phyloP scores from a whole-genome alignment of 2,797 vertebrate species.

The Pelochelys cantorii region DNA sequence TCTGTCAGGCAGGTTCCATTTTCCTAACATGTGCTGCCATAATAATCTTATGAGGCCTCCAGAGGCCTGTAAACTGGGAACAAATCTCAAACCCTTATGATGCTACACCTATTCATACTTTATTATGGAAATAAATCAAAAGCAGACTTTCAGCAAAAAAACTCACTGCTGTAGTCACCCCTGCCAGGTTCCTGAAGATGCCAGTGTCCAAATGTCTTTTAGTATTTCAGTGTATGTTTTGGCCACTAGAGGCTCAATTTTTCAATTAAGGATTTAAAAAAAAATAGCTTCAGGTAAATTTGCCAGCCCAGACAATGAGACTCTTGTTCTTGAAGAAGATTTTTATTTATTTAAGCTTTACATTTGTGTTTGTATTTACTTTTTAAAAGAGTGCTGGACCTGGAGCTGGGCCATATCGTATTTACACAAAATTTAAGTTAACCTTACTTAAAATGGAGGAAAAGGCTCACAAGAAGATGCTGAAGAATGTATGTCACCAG shows the following conservation, averaged over 20 bases:
- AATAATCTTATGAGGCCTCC: conserved; percentile 64
- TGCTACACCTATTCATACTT: conserved; percentile 58
- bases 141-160: conserved; percentile 40
- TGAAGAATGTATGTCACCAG: not conserved
- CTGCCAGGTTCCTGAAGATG: conserved; percentile 48
- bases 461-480: conserved; percentile 30
- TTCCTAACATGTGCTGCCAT: conserved; percentile 58
- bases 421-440: conserved; percentile 34
- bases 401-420: conserved; percentile 16
- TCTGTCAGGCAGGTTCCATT: conserved; percentile 55
- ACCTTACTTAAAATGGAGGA: conserved; percentile 38
- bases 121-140: conserved; percentile 75
- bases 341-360: conserved; percentile 69
- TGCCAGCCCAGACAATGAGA: conserved; percentile 64
- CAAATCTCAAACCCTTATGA: conserved; percentile 64
- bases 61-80: conserved; percentile 61
- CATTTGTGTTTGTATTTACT: conserved; percentile 63
- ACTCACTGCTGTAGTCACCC: conserved; percentile 7
- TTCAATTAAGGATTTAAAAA: conserved; percentile 74
- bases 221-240: conserved; percentile 73
- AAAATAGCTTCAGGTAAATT: conserved; percentile 55
- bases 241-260: conserved; percentile 68
- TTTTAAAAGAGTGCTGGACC: conserved; percentile 26
- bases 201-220: conserved; percentile 52
- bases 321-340: conserved; percentile 68